These are phyloP conservation scores for Hetaerina titia DNA, from an alignment of 2,888 invertebrate genomes.

Conservation along the genomic window DNA sequence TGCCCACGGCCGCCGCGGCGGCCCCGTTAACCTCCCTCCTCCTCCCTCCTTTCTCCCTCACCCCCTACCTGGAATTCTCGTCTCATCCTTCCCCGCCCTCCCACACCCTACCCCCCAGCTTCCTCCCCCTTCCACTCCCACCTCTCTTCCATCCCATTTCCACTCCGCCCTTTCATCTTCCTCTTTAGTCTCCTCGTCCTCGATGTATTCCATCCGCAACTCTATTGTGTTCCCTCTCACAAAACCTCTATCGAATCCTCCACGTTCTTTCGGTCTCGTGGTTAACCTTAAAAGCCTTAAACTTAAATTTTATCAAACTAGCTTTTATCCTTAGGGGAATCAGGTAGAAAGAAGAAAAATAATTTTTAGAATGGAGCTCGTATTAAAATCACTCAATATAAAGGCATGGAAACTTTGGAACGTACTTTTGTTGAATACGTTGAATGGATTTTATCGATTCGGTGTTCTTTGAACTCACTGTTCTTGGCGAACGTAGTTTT, in stretches of 20 bases:
- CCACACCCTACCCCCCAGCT: not conserved
- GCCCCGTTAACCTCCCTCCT: not conserved
- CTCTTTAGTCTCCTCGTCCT: not conserved
- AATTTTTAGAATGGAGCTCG: not conserved
- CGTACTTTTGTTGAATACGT: too few relatives aligned
- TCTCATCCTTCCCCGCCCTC: not conserved
- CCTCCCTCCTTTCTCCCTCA: not conserved
- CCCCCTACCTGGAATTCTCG: not conserved
- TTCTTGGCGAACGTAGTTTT: too few relatives aligned
- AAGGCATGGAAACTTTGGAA: too few relatives aligned
- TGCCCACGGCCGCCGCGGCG: not conserved
- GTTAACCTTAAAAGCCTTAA: not conserved
- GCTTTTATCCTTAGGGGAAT: not conserved
- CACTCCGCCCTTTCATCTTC: not conserved
- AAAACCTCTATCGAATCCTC: too few relatives aligned
- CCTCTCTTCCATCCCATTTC: not conserved
- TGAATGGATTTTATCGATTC: too few relatives aligned
- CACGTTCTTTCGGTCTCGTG: not conserved
- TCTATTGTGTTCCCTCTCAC: not conserved
- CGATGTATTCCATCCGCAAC: constrained; percentile 11
- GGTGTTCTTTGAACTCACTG: too few relatives aligned
- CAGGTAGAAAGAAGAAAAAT: not conserved
- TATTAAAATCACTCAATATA: not conserved
- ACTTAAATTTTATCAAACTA: not conserved
- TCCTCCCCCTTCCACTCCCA: not conserved